Evolutionary conservation across 2,797 vertebrate genomes (phyloP).

Genomic region (Aphelocoma californica): DNA sequence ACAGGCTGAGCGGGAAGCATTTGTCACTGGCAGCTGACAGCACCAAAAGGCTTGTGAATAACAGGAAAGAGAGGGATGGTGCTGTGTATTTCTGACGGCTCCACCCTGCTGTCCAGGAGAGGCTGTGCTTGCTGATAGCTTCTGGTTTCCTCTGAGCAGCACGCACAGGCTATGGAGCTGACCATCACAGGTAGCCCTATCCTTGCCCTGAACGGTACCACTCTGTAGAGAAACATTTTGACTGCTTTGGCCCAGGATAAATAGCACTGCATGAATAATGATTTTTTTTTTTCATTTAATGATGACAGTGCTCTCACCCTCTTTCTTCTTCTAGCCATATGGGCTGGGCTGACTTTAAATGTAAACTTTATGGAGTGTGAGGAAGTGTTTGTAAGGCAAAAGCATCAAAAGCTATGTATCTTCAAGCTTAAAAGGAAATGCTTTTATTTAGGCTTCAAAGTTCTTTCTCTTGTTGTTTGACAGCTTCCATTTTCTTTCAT

Average conservation of each 20-base stretch:
- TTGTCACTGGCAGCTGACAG: conserved; percentile 50
- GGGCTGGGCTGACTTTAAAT: conserved; percentile 1
- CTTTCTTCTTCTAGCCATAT: background rate
- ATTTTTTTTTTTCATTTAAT: background rate
- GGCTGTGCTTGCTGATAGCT: conserved; percentile 3
- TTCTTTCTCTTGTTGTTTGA: conserved; percentile 33
- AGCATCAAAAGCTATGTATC: conserved; percentile 44
- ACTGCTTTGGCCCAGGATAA: background rate
- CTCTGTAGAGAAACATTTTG: background rate
- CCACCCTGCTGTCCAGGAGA: conserved; percentile 45
- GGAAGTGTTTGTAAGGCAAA: conserved; percentile 50
- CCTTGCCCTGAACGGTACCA: background rate
- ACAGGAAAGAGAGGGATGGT: conserved; percentile 59
- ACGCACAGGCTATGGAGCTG: background rate
- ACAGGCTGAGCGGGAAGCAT: background rate
- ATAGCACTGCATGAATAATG: background rate
- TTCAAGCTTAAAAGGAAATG: conserved; percentile 45
- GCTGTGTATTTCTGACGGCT: background rate
- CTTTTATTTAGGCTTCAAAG: conserved; percentile 63
- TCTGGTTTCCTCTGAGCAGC: background rate
- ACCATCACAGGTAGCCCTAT: background rate
- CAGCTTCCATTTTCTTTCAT: conserved; percentile 48
- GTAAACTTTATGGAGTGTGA: background rate
- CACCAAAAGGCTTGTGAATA: conserved; percentile 29
- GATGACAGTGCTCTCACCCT: background rate